Evolutionary conservation across 2,113 vertebrate species (phyloP).

Genomic region (Hippocampus guttulatus): DNA sequence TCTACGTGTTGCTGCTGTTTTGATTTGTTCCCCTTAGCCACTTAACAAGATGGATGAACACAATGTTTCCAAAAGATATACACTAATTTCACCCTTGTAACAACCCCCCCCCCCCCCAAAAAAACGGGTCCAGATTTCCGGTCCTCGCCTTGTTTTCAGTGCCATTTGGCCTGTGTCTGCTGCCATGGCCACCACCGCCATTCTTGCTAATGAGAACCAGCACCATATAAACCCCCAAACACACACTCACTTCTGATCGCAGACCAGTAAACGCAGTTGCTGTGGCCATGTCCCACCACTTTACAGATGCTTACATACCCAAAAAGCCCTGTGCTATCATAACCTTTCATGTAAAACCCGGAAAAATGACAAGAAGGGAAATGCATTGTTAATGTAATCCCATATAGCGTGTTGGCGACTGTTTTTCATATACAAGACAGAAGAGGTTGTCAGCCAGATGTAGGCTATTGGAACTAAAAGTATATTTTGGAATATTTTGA

Average conservation of each 20-base stretch:
- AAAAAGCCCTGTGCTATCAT: conserved; percentile 52
- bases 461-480: conserved; percentile 33
- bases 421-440: conserved; percentile 43
- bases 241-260: conserved; percentile 61
- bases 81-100: conserved; percentile 1
- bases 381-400: conserved; percentile 23
- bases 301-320: conserved; percentile 52
- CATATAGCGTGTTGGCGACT: conserved; percentile 36
- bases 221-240: conserved; percentile 63
- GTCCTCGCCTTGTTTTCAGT: conserved; percentile 9
- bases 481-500: conserved; percentile 22
- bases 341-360: conserved; percentile 50
- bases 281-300: conserved; percentile 48
- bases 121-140: conserved; percentile 8
- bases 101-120: no score
- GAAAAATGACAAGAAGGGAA: conserved; percentile 11
- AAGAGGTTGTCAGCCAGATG: conserved; percentile 56
- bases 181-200: conserved; percentile 10
- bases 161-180: conserved; percentile 29
- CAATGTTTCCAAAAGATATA: neutral
- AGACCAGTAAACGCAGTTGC: conserved; percentile 65
- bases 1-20: neutral
- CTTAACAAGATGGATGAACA: neutral
- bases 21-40: neutral
- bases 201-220: conserved; percentile 64